Evolutionary conservation across 1,140 invertebrate species (phyloP).

Genomic region (Melitaea cinxia): DNA sequence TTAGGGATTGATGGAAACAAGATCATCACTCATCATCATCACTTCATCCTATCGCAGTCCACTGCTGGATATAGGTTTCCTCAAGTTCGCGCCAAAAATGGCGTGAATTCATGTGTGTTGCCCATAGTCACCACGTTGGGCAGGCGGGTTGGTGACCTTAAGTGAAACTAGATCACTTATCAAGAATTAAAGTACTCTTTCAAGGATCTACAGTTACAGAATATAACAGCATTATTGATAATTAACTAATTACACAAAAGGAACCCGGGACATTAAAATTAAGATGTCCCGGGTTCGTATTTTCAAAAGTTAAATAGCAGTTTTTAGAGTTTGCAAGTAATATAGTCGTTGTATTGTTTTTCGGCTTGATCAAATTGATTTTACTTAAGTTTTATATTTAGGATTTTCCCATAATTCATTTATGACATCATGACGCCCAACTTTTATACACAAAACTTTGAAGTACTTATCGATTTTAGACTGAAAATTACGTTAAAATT

Average conservation of each 20-base stretch:
- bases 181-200: no score
- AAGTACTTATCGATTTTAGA: background rate
- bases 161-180: no score
- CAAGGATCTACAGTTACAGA: no score
- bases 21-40: no score
- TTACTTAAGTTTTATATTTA: background rate
- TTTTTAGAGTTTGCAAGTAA: background rate
- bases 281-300: background rate
- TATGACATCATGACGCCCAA: background rate
- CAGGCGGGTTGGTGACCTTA: no score
- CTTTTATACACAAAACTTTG: background rate
- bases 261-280: background rate
- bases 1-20: no score
- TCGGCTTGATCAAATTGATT: background rate
- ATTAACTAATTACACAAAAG: background rate
- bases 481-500: background rate
- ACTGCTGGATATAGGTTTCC: no score
- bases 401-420: background rate
- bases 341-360: background rate
- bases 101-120: no score
- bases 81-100: no score
- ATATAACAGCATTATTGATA: background rate
- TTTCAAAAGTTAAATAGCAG: background rate
- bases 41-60: no score
- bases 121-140: no score